These are phyloP conservation scores for Orchesellides sinensis DNA, from an alignment of 2,888 invertebrate genomes.

Conservation along the genomic window DNA sequence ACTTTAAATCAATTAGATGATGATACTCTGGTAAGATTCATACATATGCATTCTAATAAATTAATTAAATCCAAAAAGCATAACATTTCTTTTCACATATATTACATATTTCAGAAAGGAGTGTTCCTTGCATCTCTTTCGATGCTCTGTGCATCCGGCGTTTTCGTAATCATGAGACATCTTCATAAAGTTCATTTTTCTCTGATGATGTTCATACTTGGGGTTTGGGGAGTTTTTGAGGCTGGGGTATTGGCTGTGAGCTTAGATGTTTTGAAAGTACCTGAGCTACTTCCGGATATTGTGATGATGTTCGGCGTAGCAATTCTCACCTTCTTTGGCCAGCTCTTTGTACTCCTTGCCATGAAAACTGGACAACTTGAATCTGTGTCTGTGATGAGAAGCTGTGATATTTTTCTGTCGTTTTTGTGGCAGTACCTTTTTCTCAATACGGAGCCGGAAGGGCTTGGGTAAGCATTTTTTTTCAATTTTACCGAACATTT, in stretches of 20 bases:
- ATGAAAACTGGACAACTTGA: slow-evolving; percentile 67
- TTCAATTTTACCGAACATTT: background rate
- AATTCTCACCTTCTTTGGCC: slow-evolving; percentile 65
- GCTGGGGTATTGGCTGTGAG: slow-evolving; percentile 51
- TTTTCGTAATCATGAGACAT: slow-evolving; percentile 67
- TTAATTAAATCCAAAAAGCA: background rate
- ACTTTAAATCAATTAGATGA: slow-evolving; percentile 30
- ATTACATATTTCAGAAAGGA: slow-evolving; percentile 55
- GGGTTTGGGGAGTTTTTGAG: slow-evolving; percentile 66
- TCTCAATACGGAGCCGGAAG: slow-evolving; percentile 64
- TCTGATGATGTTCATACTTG: slow-evolving; percentile 58
- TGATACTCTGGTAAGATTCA: slow-evolving; percentile 52
- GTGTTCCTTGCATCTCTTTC: slow-evolving; percentile 56
- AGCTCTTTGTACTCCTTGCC: slow-evolving; percentile 68
- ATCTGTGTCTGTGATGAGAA: slow-evolving; percentile 65
- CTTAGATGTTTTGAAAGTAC: slow-evolving; percentile 60
- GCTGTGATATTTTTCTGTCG: slow-evolving; percentile 66
- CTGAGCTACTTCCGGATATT: slow-evolving; percentile 46
- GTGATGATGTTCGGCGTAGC: slow-evolving; percentile 55
- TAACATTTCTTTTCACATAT: background rate
- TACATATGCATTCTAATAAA: background rate
- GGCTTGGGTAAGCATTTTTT: slow-evolving; percentile 42
- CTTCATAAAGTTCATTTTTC: slow-evolving; percentile 67
- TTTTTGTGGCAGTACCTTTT: slow-evolving; percentile 70
- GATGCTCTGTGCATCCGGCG: slow-evolving; percentile 59